phyloP scores from a whole-genome alignment of 2,113 vertebrate genomes.

The Epinephelus fuscoguttatus region DNA sequence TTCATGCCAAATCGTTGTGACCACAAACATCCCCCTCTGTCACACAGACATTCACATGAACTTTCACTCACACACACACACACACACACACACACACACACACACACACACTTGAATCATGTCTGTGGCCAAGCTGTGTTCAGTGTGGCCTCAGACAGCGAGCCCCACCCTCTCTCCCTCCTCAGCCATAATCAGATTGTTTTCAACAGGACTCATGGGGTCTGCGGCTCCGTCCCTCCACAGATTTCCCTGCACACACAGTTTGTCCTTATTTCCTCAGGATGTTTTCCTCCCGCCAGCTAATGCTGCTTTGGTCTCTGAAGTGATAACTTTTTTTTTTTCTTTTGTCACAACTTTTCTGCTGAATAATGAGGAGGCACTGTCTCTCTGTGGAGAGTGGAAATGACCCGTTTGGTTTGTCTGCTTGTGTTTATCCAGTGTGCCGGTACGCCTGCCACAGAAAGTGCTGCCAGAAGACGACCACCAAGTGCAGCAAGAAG shows the following conservation, averaged over 20 bases:
- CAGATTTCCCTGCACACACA: slow-evolving; percentile 55
- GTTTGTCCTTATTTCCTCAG: slow-evolving; percentile 61
- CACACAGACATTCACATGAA: too few species aligned
- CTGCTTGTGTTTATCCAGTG: slow-evolving; percentile 87
- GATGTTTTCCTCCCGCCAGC: slow-evolving; percentile 64
- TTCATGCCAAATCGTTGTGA: neutral
- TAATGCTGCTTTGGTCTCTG: slow-evolving; percentile 40
- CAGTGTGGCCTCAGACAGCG: slow-evolving; percentile 7
- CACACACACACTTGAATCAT: too few species aligned
- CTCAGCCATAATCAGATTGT: slow-evolving; percentile 80
- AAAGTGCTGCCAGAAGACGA: slow-evolving; percentile 96
- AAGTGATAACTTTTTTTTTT: slow-evolving; percentile 12
- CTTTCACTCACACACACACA: too few species aligned
- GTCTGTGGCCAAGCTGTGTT: neutral
- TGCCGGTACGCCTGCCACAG: slow-evolving; percentile 98
- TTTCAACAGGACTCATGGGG: slow-evolving; percentile 82
- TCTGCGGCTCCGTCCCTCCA: slow-evolving; percentile 63
- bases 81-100: too few species aligned
- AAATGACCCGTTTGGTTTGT: slow-evolving; percentile 72
- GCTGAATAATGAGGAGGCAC: slow-evolving; percentile 74
- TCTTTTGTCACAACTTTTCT: slow-evolving; percentile 13
- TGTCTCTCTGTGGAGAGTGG: slow-evolving; percentile 73
- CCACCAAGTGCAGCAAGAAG: slow-evolving; percentile 96
- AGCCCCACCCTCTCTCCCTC: slow-evolving; percentile 54
- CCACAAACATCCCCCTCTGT: neutral